These are phyloP conservation scores for Bos taurus DNA, from an alignment of 2,113 vertebrate species.

Conservation along the genomic window ARS-UCD2.0 NC_037338.1:8551501-8552000, in stretches of 20 bases:
- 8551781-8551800: background rate
- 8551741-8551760: background rate
- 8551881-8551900: fast-evolving
- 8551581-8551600: too few relatives aligned
- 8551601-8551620: too few relatives aligned
- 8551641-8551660: too few relatives aligned
- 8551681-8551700: too few relatives aligned
- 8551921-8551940: background rate
- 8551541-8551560: too few relatives aligned
- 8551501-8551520: background rate
- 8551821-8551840: background rate
- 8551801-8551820: background rate
- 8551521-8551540: too few relatives aligned
- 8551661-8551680: too few relatives aligned
- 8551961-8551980: background rate
- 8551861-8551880: background rate
- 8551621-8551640: too few relatives aligned
- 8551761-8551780: background rate
- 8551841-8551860: background rate
- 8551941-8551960: slow-evolving; percentile 10
- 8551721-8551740: background rate
- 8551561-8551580: too few relatives aligned
- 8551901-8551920: background rate
- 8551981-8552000: slow-evolving; percentile 19
- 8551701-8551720: too few relatives aligned